Evolutionary conservation across 2,797 vertebrate genomes (phyloP), one percentile per base, ranked within the genome.

Genomic region (Chiloscyllium punctatum): DNA sequence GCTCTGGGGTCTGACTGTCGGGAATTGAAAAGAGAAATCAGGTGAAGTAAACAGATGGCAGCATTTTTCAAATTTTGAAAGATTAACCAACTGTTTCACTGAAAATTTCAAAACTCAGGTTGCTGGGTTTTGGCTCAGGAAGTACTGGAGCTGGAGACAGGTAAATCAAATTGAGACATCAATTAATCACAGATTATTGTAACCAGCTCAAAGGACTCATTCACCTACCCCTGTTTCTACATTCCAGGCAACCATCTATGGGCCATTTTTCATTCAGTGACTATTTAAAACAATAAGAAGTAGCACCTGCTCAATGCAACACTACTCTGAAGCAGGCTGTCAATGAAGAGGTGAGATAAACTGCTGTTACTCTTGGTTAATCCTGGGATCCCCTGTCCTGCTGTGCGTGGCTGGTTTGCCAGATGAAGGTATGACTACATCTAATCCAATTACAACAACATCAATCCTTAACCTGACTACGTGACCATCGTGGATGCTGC

Each of bases 301-400:
- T 33, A 91, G 62, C 16, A 37, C 33, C 68, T 37, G 62, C n/a
- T 15, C 33, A 21, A 6, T 68, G 87, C 6, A 66, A 9, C 16
- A 18, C 16, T 37, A 33, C 66, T 92, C 66, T 92, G 21, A 92
- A 69, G 90, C 90, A 66, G 7, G 66, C n/a, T 92, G 21, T 42
- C 90, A 69, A 42, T 92, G 21, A 66, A 69, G 66, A 69, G 90
- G 66, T 69, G n/a, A 69, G 21, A 69, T 92, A 92, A 69, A 37
- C 13, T 92, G 66, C 25, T 37, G 23, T 42, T 68, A n/a, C 62
- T 42, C 21, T 92, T 92, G 90, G 33, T 68, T 92, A 66, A 92
- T 66, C 90, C 90, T 92, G 90, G n/a, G 90, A 25, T 92, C 66
- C n/a, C 90, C 66, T 69, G 90, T 69, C 66, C 90, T 92, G 66